These are phyloP conservation scores for Tetragonisca angustula DNA, from an alignment of 2,888 invertebrate genomes.

Conservation along the genomic window DNA sequence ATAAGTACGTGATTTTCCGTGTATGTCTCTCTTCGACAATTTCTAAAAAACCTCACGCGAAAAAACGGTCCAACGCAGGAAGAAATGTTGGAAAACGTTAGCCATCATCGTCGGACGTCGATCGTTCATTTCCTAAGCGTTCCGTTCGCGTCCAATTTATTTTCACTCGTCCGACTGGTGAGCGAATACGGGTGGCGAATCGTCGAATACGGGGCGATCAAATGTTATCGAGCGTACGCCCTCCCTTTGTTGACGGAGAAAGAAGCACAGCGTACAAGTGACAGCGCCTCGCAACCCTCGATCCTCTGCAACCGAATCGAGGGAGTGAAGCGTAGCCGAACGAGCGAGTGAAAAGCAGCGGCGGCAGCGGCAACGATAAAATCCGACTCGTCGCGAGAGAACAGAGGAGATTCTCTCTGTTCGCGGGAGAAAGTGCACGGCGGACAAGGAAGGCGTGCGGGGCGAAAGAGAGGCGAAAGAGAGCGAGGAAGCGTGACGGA, in stretches of 20 bases:
- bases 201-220: conserved; percentile 57
- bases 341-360: conserved; percentile 48
- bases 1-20: not conserved
- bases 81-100: not conserved
- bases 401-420: not conserved
- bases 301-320: conserved; percentile 65
- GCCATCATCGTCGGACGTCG: not conserved
- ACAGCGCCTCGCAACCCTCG: conserved; percentile 66
- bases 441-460: conserved; percentile 34
- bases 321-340: conserved; percentile 30
- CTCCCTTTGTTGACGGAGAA: conserved; percentile 79
- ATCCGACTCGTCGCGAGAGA: not conserved
- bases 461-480: conserved; percentile 32
- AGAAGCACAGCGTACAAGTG: conserved; percentile 73
- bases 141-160: conserved; percentile 37
- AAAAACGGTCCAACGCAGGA: not conserved
- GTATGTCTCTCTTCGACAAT: too few species aligned
- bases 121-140: conserved; percentile 12
- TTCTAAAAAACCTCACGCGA: not conserved
- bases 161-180: conserved; percentile 21
- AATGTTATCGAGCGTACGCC: conserved; percentile 62
- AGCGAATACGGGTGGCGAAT: conserved; percentile 25
- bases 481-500: conserved; percentile 46
- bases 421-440: conserved; percentile 9
- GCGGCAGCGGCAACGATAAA: not conserved